phyloP scores from a whole-genome alignment of 2,888 invertebrate genomes.

The Xylocampa areola region DNA sequence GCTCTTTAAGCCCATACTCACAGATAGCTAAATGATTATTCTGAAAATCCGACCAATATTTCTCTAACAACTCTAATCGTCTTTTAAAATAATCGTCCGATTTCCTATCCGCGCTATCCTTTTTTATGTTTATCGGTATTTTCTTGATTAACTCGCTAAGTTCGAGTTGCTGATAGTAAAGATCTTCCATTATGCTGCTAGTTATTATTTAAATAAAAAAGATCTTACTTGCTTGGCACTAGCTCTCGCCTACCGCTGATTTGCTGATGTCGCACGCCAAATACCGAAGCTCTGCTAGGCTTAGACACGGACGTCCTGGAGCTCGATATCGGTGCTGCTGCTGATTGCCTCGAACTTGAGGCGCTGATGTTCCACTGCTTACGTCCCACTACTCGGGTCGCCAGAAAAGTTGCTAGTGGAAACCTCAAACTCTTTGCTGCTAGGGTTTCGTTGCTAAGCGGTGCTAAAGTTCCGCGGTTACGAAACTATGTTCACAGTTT shows the following conservation, averaged over 20 bases:
- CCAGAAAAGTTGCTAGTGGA: not conserved
- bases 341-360: too few species aligned
- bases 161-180: conserved; percentile 11
- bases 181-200: conserved; percentile 14
- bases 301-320: not conserved
- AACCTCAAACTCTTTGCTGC: not conserved
- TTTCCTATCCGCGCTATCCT: conserved; percentile 35
- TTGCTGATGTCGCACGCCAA: not conserved
- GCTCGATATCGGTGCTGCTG: not conserved
- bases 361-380: not conserved
- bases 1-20: conserved; percentile 10
- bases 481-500: not conserved
- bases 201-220: conserved; percentile 5
- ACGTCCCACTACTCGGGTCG: not conserved
- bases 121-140: conserved; percentile 24
- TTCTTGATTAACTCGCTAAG: conserved; percentile 16
- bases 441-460: not conserved
- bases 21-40: conserved; percentile 23
- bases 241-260: conserved; percentile 4
- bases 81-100: conserved; percentile 35
- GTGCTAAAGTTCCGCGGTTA: not conserved
- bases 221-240: conserved; percentile 10
- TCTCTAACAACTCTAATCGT: conserved; percentile 28
- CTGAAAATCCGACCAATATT: conserved; percentile 36
- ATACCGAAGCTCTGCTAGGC: not conserved